phyloP scores from a whole-genome alignment of 2,797 vertebrate species.

The Agapornis canus region DNA sequence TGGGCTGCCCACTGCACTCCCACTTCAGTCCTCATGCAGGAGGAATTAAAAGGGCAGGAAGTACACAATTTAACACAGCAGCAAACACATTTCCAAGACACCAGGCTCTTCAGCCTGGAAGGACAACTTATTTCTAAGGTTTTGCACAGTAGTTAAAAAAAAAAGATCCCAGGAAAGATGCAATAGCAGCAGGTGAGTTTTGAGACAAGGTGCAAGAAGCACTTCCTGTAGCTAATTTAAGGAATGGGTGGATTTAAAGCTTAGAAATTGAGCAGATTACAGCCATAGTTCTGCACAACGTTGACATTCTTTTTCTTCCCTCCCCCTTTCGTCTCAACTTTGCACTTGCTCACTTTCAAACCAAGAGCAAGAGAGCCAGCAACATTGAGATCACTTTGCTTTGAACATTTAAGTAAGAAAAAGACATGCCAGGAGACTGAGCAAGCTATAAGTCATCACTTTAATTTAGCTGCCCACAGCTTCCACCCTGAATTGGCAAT shows the following conservation, averaged over 20 bases:
- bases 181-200: background rate
- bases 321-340: background rate
- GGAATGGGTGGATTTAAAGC: background rate
- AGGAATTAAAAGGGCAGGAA: background rate
- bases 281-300: background rate
- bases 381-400: background rate
- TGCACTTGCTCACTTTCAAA: background rate
- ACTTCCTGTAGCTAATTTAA: background rate
- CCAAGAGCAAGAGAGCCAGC: background rate
- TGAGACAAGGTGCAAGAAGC: background rate
- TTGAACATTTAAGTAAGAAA: background rate
- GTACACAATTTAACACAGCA: constrained; percentile 42
- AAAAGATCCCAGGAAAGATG: background rate
- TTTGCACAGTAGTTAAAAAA: constrained; percentile 19
- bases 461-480: background rate
- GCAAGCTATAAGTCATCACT: background rate
- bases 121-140: background rate
- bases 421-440: background rate
- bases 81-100: constrained; percentile 21
- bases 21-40: background rate
- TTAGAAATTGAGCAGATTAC: background rate
- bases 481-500: background rate
- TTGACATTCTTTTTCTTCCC: background rate
- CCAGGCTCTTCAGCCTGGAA: background rate
- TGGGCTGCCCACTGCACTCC: background rate